phyloP scores from a whole-genome alignment of 2,113 vertebrate species.

The Ceratotherium simum region DNA sequence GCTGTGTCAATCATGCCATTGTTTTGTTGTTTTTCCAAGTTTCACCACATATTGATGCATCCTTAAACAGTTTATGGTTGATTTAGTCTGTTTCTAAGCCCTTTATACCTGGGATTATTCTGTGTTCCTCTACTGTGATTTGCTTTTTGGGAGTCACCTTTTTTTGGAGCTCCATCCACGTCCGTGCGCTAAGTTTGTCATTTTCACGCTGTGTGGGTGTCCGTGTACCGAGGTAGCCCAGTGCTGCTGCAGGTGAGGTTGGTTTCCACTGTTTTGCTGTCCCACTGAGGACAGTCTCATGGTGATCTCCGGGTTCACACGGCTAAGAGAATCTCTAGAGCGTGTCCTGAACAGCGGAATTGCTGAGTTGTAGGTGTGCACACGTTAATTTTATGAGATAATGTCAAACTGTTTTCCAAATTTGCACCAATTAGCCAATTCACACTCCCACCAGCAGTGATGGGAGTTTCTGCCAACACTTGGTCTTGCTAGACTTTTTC shows the following conservation, averaged over 20 bases:
- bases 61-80: not conserved
- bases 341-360: accelerated
- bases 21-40: not conserved
- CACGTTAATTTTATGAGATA: not conserved
- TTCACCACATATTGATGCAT: accelerated
- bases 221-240: accelerated
- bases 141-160: not conserved
- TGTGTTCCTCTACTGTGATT: not conserved
- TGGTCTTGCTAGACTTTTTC: not conserved
- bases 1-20: accelerated
- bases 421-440: not conserved
- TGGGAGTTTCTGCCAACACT: not conserved
- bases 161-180: not conserved
- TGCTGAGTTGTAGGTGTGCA: not conserved
- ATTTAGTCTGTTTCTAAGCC: not conserved
- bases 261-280: accelerated
- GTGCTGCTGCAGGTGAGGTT: accelerated
- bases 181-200: not conserved
- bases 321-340: not conserved
- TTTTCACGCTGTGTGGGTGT: accelerated
- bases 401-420: not conserved
- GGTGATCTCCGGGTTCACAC: accelerated
- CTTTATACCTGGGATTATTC: not conserved
- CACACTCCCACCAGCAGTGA: not conserved
- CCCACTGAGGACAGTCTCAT: not conserved